These are phyloP conservation scores for Pachyuromys duprasi DNA, from an alignment of 2,797 vertebrate genomes.

Conservation along the genomic window DNA sequence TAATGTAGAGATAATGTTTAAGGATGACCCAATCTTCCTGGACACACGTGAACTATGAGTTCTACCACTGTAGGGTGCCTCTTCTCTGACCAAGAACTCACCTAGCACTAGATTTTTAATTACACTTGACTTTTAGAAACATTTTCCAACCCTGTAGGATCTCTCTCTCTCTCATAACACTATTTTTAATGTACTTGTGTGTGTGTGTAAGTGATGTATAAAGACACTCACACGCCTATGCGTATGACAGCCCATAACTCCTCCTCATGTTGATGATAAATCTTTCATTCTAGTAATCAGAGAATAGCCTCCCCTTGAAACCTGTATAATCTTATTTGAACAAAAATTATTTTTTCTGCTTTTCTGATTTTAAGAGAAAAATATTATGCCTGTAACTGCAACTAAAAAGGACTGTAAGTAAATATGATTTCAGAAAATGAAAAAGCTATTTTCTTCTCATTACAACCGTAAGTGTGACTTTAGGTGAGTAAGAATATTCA, in stretches of 20 bases:
- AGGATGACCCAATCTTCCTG: neutral
- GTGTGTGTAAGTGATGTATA: neutral
- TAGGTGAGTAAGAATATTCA: neutral
- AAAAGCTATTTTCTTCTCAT: neutral
- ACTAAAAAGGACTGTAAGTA: constrained; percentile 22
- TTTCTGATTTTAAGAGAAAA: constrained; percentile 20
- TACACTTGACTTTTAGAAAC: neutral
- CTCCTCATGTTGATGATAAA: neutral
- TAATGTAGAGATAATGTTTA: neutral
- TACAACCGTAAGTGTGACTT: constrained; percentile 3
- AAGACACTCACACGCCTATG: neutral
- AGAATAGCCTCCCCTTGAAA: neutral
- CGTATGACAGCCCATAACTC: neutral
- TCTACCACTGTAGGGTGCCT: neutral
- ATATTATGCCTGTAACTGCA: neutral
- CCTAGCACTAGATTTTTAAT: neutral
- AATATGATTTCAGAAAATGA: constrained; percentile 31
- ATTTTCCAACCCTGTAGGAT: neutral
- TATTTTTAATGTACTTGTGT: neutral
- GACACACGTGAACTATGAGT: neutral
- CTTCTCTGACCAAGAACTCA: neutral
- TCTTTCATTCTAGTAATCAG: neutral
- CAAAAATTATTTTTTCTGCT: neutral
- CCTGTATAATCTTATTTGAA: neutral
- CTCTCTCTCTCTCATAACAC: neutral